Evolutionary conservation across 2,113 vertebrate species (phyloP).

Genomic region (Coptodon bakossiorum): DNA sequence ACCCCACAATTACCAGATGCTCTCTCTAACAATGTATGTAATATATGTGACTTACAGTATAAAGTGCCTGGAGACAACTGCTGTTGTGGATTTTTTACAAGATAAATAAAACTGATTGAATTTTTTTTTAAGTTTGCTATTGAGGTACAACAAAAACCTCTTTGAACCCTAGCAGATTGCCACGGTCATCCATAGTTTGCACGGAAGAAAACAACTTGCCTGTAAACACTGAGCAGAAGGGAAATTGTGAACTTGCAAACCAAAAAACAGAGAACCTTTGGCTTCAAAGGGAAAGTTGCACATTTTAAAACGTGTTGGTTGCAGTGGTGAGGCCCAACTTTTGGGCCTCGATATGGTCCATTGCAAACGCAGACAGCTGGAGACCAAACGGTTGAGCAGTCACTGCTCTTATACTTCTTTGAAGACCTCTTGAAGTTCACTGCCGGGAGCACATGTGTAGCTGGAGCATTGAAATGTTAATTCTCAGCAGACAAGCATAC

Average conservation of each 20-base stretch:
- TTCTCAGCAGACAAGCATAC: not conserved
- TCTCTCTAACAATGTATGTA: not conserved
- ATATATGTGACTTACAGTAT: not conserved
- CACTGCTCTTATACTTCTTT: not conserved
- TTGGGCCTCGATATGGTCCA: not conserved
- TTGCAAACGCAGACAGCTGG: not conserved
- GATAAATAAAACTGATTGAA: not conserved
- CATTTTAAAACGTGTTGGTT: not conserved
- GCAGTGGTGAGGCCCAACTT: not conserved
- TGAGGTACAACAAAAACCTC: not conserved
- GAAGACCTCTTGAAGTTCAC: not conserved
- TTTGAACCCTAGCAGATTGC: not conserved
- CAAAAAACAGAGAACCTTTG: not conserved
- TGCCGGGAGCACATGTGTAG: not conserved
- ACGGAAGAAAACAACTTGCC: not conserved
- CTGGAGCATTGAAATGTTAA: not conserved
- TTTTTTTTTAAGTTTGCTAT: not conserved
- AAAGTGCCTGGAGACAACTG: not conserved
- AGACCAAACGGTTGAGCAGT: not conserved
- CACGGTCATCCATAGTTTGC: not conserved
- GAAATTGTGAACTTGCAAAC: not conserved
- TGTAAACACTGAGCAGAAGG: not conserved
- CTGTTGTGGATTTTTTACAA: not conserved
- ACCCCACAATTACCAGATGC: not conserved
- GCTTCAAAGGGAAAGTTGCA: not conserved